phyloP scores from a whole-genome alignment of 2,797 vertebrate genomes.

The Loriculus beryllinus region DNA sequence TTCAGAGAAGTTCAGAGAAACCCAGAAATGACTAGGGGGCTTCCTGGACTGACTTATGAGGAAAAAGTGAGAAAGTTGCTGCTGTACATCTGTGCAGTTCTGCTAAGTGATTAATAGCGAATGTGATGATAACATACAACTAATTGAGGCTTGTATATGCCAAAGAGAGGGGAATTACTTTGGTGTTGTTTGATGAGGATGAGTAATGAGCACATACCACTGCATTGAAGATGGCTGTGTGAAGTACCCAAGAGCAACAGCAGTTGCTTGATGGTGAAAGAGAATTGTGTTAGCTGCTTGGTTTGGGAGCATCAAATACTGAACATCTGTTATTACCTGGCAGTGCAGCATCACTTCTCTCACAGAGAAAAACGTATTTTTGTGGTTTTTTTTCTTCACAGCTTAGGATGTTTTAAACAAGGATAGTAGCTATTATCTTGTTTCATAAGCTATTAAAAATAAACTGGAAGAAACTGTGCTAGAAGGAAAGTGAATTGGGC shows the following conservation, averaged over 20 bases:
- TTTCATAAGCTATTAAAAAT: background rate
- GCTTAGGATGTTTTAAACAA: background rate
- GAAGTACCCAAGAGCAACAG: background rate
- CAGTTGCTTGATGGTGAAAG: background rate
- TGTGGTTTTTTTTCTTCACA: background rate
- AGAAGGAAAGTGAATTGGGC: background rate
- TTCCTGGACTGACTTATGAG: slow-evolving; percentile 34
- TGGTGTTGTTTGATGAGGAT: background rate
- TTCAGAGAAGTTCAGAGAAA: slow-evolving; percentile 1
- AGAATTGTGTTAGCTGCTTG: rapidly evolving
- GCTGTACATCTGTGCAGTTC: background rate
- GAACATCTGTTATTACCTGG: background rate
- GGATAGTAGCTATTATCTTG: background rate
- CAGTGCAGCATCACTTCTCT: background rate
- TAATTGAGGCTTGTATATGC: slow-evolving; percentile 16
- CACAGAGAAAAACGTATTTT: background rate
- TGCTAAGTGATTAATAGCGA: slow-evolving; percentile 43
- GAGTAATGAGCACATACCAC: background rate
- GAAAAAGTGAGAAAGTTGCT: slow-evolving; percentile 20
- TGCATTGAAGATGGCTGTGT: background rate
- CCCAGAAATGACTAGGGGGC: slow-evolving; percentile 15
- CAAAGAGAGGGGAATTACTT: background rate
- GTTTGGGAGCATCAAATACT: background rate
- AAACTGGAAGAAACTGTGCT: background rate
- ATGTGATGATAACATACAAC: slow-evolving; percentile 18